Percentiles rank a stretch among this genome's conserved stretches.
phyloP scores from a whole-genome alignment of 1,140 invertebrate species.

The Scaptomyza pallida region DNA sequence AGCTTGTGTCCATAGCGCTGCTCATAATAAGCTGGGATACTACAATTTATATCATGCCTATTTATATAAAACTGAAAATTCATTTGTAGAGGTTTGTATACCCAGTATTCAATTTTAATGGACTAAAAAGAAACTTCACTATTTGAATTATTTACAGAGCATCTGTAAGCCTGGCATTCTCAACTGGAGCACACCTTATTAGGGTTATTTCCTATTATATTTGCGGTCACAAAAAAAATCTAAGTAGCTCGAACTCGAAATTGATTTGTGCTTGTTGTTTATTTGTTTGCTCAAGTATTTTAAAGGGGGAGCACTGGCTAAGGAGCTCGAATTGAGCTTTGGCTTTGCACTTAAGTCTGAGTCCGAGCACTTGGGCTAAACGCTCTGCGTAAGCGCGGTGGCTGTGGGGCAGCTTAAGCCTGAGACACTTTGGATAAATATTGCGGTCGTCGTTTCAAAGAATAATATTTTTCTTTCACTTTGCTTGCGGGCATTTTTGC shows the following conservation, averaged over 20 bases:
- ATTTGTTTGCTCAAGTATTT: constrained; percentile 35
- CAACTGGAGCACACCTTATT: not conserved
- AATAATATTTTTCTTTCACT: constrained; percentile 54
- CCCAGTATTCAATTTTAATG: not conserved
- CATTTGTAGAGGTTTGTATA: constrained; percentile 37
- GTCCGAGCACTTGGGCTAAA: constrained; percentile 4
- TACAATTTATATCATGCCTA: constrained; percentile 52
- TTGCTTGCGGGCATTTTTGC: constrained; percentile 43
- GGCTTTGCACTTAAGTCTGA: constrained; percentile 13
- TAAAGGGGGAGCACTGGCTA: constrained; percentile 13
- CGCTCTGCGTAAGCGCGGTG: constrained; percentile 52
- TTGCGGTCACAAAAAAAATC: constrained; percentile 30
- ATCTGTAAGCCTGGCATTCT: not conserved
- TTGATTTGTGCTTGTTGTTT: constrained; percentile 36
- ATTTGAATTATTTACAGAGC: not conserved
- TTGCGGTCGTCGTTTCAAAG: constrained; percentile 32
- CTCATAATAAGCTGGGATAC: constrained; percentile 26
- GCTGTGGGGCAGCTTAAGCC: constrained; percentile 45
- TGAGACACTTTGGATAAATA: constrained; percentile 38
- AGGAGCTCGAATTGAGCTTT: constrained; percentile 6
- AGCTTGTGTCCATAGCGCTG: constrained; percentile 16
- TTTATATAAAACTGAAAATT: constrained; percentile 33
- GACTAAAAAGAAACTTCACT: no score
- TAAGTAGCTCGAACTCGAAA: constrained; percentile 44
- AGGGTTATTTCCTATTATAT: constrained; percentile 1